Conservation (phyloP, 2,113 vertebrate species). For the Phodopus roborovskii region DNA sequence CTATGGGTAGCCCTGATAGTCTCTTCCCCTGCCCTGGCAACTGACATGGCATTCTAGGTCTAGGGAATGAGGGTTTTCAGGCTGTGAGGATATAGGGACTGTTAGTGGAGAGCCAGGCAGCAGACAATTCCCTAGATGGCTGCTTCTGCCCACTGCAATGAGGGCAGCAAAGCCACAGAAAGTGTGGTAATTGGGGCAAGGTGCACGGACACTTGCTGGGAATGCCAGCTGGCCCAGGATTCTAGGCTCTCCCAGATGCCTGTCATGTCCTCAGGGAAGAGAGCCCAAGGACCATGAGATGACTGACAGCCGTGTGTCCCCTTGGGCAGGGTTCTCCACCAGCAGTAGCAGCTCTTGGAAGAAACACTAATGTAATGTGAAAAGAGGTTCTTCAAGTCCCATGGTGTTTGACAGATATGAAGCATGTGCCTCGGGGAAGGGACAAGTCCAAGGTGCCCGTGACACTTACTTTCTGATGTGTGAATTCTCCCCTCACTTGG, state of each 20-base stretch:
- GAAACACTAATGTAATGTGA: constrained; percentile 47
- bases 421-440: constrained; percentile 5
- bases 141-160: background rate
- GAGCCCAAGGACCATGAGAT: background rate
- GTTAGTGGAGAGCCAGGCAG: background rate
- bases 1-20: background rate
- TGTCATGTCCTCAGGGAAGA: background rate
- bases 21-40: background rate
- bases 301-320: constrained; percentile 18
- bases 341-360: constrained; percentile 14
- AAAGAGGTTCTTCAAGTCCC: background rate
- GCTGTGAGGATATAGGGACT: background rate
- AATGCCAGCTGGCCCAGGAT: background rate
- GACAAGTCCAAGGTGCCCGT: constrained; percentile 3
- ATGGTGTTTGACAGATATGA: background rate
- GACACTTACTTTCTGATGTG: background rate
- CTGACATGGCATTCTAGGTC: fast-evolving
- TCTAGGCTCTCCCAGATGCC: background rate
- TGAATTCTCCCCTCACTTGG: background rate
- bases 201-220: background rate
- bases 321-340: background rate
- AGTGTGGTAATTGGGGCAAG: background rate
- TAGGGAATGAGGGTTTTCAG: background rate
- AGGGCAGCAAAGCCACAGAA: background rate
- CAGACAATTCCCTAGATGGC: fast-evolving